These are phyloP conservation scores for Formicarius rufipectus DNA, from an alignment of 2,113 vertebrate species.

Conservation along the genomic window DNA sequence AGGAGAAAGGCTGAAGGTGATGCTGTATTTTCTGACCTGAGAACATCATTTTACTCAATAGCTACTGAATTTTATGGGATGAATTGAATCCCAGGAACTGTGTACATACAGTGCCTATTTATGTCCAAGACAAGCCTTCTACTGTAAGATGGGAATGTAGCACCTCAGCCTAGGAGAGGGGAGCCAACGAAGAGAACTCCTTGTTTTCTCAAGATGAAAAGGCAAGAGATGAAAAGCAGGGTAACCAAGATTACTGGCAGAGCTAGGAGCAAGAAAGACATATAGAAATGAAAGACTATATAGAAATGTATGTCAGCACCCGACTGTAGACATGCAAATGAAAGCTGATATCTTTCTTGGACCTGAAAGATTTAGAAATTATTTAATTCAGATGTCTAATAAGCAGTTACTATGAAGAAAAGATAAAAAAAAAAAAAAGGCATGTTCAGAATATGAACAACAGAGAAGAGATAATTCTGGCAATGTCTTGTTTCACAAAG, in stretches of 20 bases:
- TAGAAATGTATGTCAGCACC: accelerated
- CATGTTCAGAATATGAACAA: background rate
- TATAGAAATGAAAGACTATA: background rate
- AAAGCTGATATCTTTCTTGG: background rate
- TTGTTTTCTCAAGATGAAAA: background rate
- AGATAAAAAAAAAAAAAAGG: too few relatives aligned
- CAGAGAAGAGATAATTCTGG: background rate
- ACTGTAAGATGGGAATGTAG: background rate
- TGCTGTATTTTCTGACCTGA: background rate
- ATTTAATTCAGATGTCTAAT: background rate
- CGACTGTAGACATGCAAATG: background rate
- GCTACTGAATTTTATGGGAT: background rate
- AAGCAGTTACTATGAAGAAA: background rate
- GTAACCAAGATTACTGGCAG: background rate
- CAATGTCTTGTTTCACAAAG: background rate
- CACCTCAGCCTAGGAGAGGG: background rate
- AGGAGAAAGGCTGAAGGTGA: background rate
- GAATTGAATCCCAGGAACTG: background rate
- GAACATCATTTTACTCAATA: background rate
- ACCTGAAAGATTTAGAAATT: background rate
- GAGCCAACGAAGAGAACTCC: background rate
- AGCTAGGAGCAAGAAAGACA: background rate
- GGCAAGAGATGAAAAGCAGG: background rate
- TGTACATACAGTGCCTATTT: background rate
- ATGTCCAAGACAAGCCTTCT: background rate